phyloP scores from a whole-genome alignment of 2,797 vertebrate genomes.

The Hafferia zeledoni region DNA sequence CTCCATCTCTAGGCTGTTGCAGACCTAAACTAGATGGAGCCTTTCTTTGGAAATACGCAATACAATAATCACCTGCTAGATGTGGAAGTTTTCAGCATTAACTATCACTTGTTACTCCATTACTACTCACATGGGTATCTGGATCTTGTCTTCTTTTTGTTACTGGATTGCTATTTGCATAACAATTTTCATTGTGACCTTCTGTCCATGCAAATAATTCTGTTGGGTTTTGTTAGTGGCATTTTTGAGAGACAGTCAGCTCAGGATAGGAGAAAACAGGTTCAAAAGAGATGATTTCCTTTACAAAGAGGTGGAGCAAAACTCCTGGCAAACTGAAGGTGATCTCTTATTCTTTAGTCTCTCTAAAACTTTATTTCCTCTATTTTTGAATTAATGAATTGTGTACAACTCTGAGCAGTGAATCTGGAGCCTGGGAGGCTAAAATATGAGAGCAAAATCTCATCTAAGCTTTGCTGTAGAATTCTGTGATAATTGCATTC shows the following conservation, averaged over 20 bases:
- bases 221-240: neutral
- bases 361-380: neutral
- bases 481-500: neutral
- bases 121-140: accelerated
- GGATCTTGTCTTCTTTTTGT: neutral
- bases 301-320: neutral
- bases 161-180: neutral
- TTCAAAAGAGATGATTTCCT: neutral
- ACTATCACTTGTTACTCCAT: neutral
- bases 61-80: neutral
- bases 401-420: neutral
- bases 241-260: neutral
- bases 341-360: neutral
- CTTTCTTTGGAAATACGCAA: neutral
- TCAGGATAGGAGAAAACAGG: neutral
- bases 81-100: neutral
- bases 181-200: neutral
- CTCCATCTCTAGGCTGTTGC: neutral
- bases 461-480: neutral
- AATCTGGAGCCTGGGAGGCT: neutral
- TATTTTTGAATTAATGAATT: neutral
- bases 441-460: neutral
- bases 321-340: neutral
- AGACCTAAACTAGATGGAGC: neutral
- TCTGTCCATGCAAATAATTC: neutral